Evolutionary conservation across 2,888 invertebrate species (phyloP).

Genomic region (Tillus elongatus): DNA sequence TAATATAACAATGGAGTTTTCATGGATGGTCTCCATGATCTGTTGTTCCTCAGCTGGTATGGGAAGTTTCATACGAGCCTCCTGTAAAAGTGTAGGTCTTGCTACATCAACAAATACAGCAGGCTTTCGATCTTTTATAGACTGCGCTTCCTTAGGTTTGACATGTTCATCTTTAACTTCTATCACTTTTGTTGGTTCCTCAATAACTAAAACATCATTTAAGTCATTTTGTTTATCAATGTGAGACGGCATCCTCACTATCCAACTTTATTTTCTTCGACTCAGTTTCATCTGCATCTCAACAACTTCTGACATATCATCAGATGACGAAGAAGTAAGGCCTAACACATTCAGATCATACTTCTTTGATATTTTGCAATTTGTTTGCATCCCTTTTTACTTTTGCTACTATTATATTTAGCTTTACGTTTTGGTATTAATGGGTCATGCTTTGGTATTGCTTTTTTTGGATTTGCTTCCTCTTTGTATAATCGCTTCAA

Average conservation of each 20-base stretch:
- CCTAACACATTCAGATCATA: conserved; percentile 64
- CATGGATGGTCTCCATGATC: conserved; percentile 91
- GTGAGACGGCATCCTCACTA: conserved; percentile 33
- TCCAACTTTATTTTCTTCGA: no score
- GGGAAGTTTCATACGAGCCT: conserved; percentile 76
- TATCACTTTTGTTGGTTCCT: conserved; percentile 12
- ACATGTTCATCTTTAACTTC: conserved; percentile 18
- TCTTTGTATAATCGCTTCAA: conserved; percentile 53
- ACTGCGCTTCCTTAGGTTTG: conserved; percentile 9
- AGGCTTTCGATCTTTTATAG: conserved; percentile 38
- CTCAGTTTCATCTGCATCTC: no score
- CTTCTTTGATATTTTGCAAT: no score
- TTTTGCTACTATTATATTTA: conserved; percentile 40
- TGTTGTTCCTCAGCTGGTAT: conserved; percentile 88
- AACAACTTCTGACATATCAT: no score
- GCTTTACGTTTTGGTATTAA: conserved; percentile 24
- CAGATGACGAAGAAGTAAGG: conserved; percentile 41
- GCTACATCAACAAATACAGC: conserved; percentile 67
- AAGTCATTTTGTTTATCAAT: conserved; percentile 26
- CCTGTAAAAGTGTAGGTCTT: conserved; percentile 70
- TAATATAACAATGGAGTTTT: conserved; percentile 76
- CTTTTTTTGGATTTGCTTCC: conserved; percentile 27
- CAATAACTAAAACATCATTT: no score
- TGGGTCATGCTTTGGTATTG: conserved; percentile 36
- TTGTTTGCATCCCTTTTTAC: no score